Evolutionary conservation across 2,888 invertebrate genomes (phyloP).

Genomic region (Frankliniella intonsa): DNA sequence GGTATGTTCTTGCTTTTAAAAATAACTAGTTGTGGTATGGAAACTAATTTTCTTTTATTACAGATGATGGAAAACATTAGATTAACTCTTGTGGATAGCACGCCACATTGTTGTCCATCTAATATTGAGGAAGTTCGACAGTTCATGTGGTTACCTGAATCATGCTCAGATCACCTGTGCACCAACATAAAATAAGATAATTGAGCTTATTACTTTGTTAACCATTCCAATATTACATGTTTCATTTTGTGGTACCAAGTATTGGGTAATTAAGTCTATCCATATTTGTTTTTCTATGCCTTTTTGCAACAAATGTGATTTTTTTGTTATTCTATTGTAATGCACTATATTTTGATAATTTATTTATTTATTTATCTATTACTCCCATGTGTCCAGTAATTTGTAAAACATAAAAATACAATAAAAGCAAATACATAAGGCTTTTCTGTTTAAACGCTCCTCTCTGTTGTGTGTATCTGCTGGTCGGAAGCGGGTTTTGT

Average conservation of each 20-base stretch:
- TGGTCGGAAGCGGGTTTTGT: background rate
- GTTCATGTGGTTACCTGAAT: constrained; percentile 56
- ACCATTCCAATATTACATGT: background rate
- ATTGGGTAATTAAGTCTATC: background rate
- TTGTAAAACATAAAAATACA: background rate
- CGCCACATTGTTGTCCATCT: constrained; percentile 65
- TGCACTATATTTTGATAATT: background rate
- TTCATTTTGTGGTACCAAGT: too few relatives aligned
- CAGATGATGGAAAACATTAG: constrained; percentile 47
- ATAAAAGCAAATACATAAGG: background rate
- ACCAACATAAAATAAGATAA: constrained; percentile 14
- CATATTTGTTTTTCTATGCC: background rate
- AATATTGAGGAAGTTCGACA: constrained; percentile 60
- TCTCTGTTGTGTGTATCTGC: background rate
- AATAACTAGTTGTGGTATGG: background rate
- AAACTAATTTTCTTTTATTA: constrained; percentile 27
- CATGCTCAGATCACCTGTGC: constrained; percentile 40
- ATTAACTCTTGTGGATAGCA: constrained; percentile 43
- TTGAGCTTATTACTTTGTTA: too few relatives aligned
- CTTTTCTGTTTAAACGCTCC: background rate
- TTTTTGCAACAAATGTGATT: background rate
- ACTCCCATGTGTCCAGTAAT: background rate
- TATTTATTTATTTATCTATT: background rate
- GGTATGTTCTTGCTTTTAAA: background rate
- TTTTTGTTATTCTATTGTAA: background rate